A percentile compares a stretch with the other conserved stretches of the same genome.
These are phyloP conservation scores for Brachirus orientalis DNA, from an alignment of 2,113 vertebrate species.

Conservation along the genomic window DNA sequence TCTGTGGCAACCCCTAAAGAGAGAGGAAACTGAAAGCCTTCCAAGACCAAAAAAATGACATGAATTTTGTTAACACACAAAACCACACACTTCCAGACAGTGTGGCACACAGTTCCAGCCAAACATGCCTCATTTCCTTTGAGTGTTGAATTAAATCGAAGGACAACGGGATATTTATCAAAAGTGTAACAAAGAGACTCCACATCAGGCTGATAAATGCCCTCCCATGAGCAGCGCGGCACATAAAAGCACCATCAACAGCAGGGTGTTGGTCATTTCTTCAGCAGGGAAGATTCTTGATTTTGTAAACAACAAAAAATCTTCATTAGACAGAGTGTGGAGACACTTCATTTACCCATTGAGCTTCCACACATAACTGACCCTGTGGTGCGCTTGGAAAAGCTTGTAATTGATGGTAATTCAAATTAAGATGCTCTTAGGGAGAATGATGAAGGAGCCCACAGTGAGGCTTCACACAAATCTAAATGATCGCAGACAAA, in stretches of 20 bases:
- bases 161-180: neutral
- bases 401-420: slow-evolving; percentile 15
- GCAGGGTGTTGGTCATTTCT: too few species aligned
- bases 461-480: neutral
- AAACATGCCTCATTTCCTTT: neutral
- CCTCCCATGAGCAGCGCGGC: too few species aligned
- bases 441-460: neutral
- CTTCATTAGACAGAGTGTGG: slow-evolving; percentile 14
- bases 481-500: too few species aligned
- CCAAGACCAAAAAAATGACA: neutral
- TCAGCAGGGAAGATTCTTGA: slow-evolving; percentile 5
- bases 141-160: neutral
- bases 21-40: too few species aligned
- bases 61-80: neutral
- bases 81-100: neutral
- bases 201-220: too few species aligned
- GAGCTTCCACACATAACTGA: slow-evolving; percentile 25
- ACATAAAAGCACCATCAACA: too few species aligned
- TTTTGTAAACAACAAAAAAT: slow-evolving; percentile 17
- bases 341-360: slow-evolving; percentile 3
- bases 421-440: slow-evolving; percentile 8
- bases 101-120: neutral
- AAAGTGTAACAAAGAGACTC: too few species aligned
- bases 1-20: too few species aligned
- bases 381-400: slow-evolving; percentile 1